Base-by-base conservation (phyloP, 1,140 invertebrate species). In the Pemphigus obesinymphae region DNA sequence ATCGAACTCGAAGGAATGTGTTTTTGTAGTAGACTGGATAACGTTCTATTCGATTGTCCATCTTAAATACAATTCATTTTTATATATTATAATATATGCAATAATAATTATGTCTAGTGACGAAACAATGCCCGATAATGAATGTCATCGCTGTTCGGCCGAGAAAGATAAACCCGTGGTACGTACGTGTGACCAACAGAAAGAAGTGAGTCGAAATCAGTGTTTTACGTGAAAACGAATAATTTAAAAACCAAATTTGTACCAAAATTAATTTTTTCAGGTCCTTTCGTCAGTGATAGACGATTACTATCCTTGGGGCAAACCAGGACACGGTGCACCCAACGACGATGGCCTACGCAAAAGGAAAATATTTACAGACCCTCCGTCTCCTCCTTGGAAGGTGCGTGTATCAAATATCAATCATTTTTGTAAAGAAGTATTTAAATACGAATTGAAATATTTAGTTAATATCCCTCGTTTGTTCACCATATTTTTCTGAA, bases 281-380 rank as follows among this genome's bases (percentile, higher is more conserved):
- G 6, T 80, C 3, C 34, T 80, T 10, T 43, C 55, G 5, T 45
- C 37, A 0, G 55, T 73, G 26, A 29, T 75, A 6, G 83, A 83
- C 23, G 82, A 83, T 15, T 89, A 89, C 84, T 87, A 87, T 82
- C 88, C 88, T 34, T 89, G 88, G 88, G 88, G 88, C 70, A 86
- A 86, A 70, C 87, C 88, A 7, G 88, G 88, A 8, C 86, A 87
- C 40, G 88, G 88, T 23, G 88, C 88, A 17, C 88, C 88, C 15
- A 88, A 86, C 45, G 84, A 84, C 4, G 84, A 86, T 11, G 85
- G 86, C 13, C 82, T 88, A n/a, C 86, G 88, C 15, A 88, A 88
- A 72, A 48, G 85, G 85, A 87, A 85, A 88, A 87, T 84, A 85
- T 88, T 63, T 85, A 76, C 87, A 82, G 86, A 88, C 34, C 86